Evolutionary conservation across 2,888 invertebrate genomes (phyloP), one percentile per base, ranked within the genome.

Genomic region (Nephrotoma appendiculata): DNA sequence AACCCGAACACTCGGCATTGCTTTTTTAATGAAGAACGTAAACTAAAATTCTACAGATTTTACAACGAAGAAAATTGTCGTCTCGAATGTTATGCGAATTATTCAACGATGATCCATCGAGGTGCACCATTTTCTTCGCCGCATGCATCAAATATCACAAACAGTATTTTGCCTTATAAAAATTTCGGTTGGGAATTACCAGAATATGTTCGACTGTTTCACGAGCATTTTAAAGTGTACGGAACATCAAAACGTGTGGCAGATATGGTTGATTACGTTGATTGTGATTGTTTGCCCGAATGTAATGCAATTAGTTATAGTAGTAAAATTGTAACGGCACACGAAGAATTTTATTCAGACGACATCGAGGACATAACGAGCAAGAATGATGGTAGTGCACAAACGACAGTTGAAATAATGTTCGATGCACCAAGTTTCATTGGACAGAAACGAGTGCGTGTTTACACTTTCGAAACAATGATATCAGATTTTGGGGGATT

Each of bases 1-100:
- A 93, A 93, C 87, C 94, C 95, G 0, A 85, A 44, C 1, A 6
- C 93, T 87, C 92, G 94, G 45, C 93, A 94, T 89, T 95, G 95
- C 89, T 94, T 92, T 90, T 95, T 94, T 89, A 93, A 93, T 86
- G 90, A 90, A 83, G 95, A 95, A 89, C 92, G 94, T 43, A 91
- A 93, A 88, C 91, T 95, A 83, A 90, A 91, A 44, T 94, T 92
- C 89, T 95, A 93, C 89, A 93, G 93, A 90, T 93, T 94, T 44
- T 95, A 95, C 90, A 95, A 95, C 0, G 95, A 95, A 89, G 93
- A 93, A 83, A 95, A 95, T 90, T 95, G 95, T 89, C 94, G 95
- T 89, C 92, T 95, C 89, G 95, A 95, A 90, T 95, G 95, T 88
- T 91, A 95, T 85, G 92, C 95, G 1, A 95, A 95, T 91, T 94